Evolutionary conservation across 35 echinoderm and acorn worm species (phyloP), one percentile per base, ranked within the genome.

Genomic region (Patiria miniata): DNA sequence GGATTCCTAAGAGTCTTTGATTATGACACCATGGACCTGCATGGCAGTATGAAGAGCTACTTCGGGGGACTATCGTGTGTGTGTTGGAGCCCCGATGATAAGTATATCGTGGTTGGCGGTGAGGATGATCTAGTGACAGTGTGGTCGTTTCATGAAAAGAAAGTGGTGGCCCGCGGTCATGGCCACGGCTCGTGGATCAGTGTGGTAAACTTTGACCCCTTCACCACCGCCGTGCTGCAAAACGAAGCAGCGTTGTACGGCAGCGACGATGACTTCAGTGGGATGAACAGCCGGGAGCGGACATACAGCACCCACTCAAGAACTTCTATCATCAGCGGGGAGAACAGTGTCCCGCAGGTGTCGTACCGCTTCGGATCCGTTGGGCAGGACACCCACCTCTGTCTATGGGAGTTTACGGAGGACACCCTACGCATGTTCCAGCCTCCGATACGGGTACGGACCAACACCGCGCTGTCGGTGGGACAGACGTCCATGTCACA

Each of bases 401-500:
- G 96, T 86, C 93, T 99, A 60, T 99, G 96, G 96, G 96, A 99
- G 51, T 87, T 99, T 30, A 94, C 93, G 44, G 96, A 99, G 87
- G 96, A 99, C 69, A 52, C 89, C 59, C 55, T 99, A 17, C 82
- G 85, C 18, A 89, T 81, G 51, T 89, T 89, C 51, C 92, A 99
- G 52, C 93, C 96, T 18, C 81, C 87, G 30, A 82, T 58, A 26
- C 84, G 93, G 39, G 82, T 86, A 83, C 85, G 96, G 85, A 95
- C 96, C 59, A 99, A 90, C 87, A 99, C 93, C 8, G 81, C 91
- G 55, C 77, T 91, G 17, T 91, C 88, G 32, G 78, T 50, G 30
- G 39, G 47, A 53, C 38, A 84, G 33, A 84, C 51, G 9, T 84
- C 82, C 9, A 16, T 87, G 78, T 89, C 96, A 21, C 96, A 98